Percentiles rank a stretch among this genome's conserved stretches.
Evolutionary conservation across 2,113 vertebrate species (phyloP).

Genomic region (Camelus bactrianus): DNA sequence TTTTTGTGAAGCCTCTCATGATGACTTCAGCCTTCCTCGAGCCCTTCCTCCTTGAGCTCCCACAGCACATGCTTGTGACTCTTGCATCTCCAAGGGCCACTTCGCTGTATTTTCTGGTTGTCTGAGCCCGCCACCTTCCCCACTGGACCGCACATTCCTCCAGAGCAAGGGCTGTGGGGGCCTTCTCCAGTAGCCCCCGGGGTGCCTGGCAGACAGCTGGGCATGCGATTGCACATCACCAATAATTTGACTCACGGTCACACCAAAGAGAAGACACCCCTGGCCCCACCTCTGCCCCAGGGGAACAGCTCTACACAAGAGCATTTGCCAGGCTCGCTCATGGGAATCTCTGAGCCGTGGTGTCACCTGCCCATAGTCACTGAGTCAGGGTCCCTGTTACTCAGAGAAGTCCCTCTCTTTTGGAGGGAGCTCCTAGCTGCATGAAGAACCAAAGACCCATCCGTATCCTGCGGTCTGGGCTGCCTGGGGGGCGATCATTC

Average conservation of each 20-base stretch:
- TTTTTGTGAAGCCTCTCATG: neutral
- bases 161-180: neutral
- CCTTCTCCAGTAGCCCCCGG: accelerated
- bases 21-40: neutral
- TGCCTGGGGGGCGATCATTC: neutral
- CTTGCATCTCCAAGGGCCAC: neutral
- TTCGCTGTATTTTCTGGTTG: neutral
- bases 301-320: neutral
- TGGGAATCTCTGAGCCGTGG: neutral
- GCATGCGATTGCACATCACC: neutral
- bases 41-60: neutral
- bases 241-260: neutral
- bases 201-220: no score
- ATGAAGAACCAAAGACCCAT: no score
- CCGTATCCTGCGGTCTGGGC: no score
- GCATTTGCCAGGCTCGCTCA: accelerated
- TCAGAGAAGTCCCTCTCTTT: neutral
- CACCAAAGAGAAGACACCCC: no score
- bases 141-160: neutral
- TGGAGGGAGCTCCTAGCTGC: neutral
- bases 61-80: neutral
- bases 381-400: neutral
- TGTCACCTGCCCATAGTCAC: accelerated
- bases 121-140: neutral
- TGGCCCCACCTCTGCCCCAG: no score